phyloP scores from a whole-genome alignment of 2,888 invertebrate species.

The Polydrusus tereticollis region DNA sequence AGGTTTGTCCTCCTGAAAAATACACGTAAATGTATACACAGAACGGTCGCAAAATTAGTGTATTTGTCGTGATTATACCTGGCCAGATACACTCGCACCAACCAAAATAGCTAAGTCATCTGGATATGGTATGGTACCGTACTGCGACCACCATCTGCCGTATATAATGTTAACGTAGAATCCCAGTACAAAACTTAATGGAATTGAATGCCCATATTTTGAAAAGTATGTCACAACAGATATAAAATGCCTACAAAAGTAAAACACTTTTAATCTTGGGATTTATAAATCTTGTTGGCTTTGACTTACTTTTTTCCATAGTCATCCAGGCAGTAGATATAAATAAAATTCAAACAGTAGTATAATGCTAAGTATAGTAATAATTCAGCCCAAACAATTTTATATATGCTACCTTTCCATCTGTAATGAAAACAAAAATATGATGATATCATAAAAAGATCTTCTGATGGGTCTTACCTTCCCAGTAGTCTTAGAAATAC shows the following conservation, averaged over 20 bases:
- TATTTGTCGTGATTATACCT: no score
- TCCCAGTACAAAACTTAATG: constrained; percentile 91
- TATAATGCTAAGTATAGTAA: constrained; percentile 83
- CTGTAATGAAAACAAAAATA: constrained; percentile 66
- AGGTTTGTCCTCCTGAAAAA: constrained; percentile 78
- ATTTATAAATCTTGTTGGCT: no score
- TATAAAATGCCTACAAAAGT: constrained; percentile 78
- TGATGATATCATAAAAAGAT: background rate
- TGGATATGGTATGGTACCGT: constrained; percentile 84
- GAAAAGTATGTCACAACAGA: constrained; percentile 85
- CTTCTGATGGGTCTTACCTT: constrained; percentile 73
- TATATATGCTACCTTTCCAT: constrained; percentile 96
- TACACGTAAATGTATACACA: background rate
- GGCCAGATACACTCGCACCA: constrained; percentile 83
- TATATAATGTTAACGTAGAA: constrained; percentile 95
- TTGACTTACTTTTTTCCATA: constrained; percentile 77
- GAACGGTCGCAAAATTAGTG: background rate
- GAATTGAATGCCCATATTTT: constrained; percentile 86
- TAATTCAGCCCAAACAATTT: constrained; percentile 92
- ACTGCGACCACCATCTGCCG: constrained; percentile 92
- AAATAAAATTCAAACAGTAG: constrained; percentile 82
- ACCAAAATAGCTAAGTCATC: constrained; percentile 86
- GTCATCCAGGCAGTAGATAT: constrained; percentile 78
- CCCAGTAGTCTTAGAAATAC: constrained; percentile 87
- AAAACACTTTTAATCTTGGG: no score